Evolutionary conservation across 2,888 invertebrate species (phyloP).

Genomic region (Torymus texanus): DNA sequence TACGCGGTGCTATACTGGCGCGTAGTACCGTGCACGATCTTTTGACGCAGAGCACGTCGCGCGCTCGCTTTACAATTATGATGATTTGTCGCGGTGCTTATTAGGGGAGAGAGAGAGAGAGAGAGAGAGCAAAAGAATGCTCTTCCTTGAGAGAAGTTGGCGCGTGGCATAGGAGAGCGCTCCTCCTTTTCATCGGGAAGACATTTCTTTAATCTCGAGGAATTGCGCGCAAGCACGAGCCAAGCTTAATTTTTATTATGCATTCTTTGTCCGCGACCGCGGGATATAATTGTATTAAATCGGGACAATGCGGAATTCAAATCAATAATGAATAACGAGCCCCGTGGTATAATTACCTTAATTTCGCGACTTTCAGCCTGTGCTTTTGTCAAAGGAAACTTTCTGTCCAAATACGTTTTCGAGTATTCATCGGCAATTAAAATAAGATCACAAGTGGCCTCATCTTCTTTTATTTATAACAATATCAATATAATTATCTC

Average conservation of each 20-base stretch:
- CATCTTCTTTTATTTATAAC: too few species aligned
- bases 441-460: too few species aligned
- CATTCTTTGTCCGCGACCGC: conserved; percentile 3
- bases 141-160: not conserved
- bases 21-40: conserved; percentile 1
- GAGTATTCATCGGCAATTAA: too few species aligned
- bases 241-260: conserved; percentile 13
- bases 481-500: too few species aligned
- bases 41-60: conserved; percentile 51
- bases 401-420: too few species aligned
- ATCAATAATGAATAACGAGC: conserved; percentile 17
- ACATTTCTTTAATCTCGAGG: conserved; percentile 28
- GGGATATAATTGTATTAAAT: conserved; percentile 19
- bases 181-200: conserved; percentile 2
- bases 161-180: too few species aligned
- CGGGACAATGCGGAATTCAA: not conserved
- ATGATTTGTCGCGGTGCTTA: conserved; percentile 54
- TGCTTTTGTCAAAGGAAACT: not conserved
- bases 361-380: not conserved
- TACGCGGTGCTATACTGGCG: too few species aligned
- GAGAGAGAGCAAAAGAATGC: conserved; percentile 17
- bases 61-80: conserved; percentile 53
- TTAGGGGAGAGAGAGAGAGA: not conserved
- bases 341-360: not conserved
- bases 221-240: not conserved